Conservation (phyloP, 2,888 invertebrate genomes). For the Sphinx pinastri region DNA sequence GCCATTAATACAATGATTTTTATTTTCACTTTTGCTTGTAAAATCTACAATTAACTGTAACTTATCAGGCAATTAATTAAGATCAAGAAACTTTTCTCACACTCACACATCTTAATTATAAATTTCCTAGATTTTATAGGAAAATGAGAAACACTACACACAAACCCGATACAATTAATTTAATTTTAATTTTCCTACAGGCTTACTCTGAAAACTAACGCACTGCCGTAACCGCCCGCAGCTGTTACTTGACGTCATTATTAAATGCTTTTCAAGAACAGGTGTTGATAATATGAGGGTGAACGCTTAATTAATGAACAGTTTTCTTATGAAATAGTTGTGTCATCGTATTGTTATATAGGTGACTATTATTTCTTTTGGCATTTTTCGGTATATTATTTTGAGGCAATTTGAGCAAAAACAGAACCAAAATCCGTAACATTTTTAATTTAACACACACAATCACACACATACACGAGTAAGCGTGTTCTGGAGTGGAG, state of each 20-base stretch:
- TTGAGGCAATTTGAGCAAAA: neutral
- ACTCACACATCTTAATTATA: too few relatives aligned
- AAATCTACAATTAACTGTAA: too few relatives aligned
- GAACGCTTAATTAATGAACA: slow-evolving; percentile 81
- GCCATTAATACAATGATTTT: too few relatives aligned
- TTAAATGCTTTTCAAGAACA: slow-evolving; percentile 82
- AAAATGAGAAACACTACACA: slow-evolving; percentile 25
- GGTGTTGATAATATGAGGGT: slow-evolving; percentile 81
- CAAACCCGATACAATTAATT: slow-evolving; percentile 55
- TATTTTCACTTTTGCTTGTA: too few relatives aligned
- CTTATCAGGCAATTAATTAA: too few relatives aligned
- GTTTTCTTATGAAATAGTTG: slow-evolving; percentile 37
- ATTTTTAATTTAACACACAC: too few relatives aligned
- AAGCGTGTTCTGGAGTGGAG: too few relatives aligned
- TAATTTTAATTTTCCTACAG: slow-evolving; percentile 71
- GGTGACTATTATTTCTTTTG: neutral
- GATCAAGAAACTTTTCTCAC: too few relatives aligned
- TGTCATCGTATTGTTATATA: slow-evolving; percentile 21
- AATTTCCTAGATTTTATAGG: neutral
- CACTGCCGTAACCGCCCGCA: slow-evolving; percentile 59
- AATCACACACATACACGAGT: too few relatives aligned
- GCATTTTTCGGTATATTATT: neutral
- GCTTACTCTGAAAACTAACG: slow-evolving; percentile 69
- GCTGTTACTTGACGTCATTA: slow-evolving; percentile 79
- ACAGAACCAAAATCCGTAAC: neutral